A percentile compares a stretch with the other conserved stretches of the same genome.
These are phyloP conservation scores for Ariopsis seemanni DNA, from an alignment of 2,113 vertebrate genomes.

Conservation along the genomic window DNA sequence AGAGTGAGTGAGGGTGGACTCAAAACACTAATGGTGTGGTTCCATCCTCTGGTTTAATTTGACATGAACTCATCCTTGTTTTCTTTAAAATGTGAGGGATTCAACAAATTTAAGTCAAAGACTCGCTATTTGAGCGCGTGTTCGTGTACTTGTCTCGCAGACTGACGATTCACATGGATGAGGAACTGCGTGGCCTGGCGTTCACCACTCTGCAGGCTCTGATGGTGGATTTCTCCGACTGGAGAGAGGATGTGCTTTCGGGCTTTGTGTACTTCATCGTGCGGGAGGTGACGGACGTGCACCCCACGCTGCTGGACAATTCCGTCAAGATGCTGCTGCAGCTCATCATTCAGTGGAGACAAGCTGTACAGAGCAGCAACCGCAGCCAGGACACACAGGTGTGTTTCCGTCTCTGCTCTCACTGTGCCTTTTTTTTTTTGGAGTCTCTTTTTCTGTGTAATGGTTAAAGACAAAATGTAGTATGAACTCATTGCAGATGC, in stretches of 20 bases:
- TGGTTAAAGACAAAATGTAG: background rate
- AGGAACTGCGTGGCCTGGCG: constrained; percentile 94
- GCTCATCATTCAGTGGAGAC: constrained; percentile 95
- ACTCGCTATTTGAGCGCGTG: background rate
- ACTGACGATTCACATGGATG: constrained; percentile 98
- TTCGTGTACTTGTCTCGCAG: constrained; percentile 63
- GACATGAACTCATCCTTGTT: background rate
- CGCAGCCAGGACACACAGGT: constrained; percentile 89
- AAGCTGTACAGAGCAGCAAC: constrained; percentile 89
- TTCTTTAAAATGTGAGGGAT: background rate
- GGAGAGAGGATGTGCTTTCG: constrained; percentile 96
- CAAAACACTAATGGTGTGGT: background rate
- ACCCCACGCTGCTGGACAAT: constrained; percentile 94
- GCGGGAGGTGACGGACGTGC: constrained; percentile 93
- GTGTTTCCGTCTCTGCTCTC: background rate
- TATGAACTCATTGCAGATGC: background rate
- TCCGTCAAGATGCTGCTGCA: constrained; percentile 97
- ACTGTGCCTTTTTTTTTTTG: background rate
- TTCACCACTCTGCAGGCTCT: constrained; percentile 97
- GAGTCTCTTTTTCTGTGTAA: background rate
- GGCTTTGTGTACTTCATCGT: constrained; percentile 97
- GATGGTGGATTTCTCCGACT: constrained; percentile 97
- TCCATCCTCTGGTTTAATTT: background rate
- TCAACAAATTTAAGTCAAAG: background rate
- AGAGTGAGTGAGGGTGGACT: background rate